These are phyloP conservation scores for Lasioglossum villosulum DNA, from an alignment of 2,888 invertebrate genomes.

Conservation along the genomic window DNA sequence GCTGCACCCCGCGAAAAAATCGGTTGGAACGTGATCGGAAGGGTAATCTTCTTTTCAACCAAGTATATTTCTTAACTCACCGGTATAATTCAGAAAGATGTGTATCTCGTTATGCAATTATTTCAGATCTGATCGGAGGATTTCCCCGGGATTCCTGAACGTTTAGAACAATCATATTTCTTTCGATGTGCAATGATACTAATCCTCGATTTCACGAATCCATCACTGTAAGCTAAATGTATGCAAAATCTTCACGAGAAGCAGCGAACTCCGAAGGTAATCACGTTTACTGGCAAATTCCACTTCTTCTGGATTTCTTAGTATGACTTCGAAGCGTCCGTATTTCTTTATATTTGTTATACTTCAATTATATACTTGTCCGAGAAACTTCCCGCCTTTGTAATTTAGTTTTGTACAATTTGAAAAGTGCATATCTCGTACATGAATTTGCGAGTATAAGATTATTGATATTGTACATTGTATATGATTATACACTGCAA, in stretches of 20 bases:
- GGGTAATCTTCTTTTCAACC: background rate
- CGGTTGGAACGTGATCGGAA: background rate
- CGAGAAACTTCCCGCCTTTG: too few relatives aligned
- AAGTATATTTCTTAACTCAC: background rate
- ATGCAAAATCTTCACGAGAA: background rate
- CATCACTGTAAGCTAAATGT: background rate
- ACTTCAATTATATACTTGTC: too few relatives aligned
- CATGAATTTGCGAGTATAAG: too few relatives aligned
- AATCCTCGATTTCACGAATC: background rate
- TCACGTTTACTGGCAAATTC: background rate
- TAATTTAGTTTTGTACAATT: too few relatives aligned
- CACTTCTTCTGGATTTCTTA: background rate
- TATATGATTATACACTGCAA: too few relatives aligned
- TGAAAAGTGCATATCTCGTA: too few relatives aligned
- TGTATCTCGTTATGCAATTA: constrained; percentile 47
- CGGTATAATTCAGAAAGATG: background rate
- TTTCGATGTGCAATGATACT: background rate
- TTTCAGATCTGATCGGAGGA: constrained; percentile 52
- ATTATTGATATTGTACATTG: too few relatives aligned
- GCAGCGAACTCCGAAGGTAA: background rate
- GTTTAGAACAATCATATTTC: constrained; percentile 26
- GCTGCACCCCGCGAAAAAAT: background rate
- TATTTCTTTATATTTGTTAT: background rate
- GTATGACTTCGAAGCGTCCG: background rate
- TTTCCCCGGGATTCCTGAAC: constrained; percentile 44